Evolutionary conservation across 2,113 vertebrate species (phyloP), one percentile per base, ranked within the genome.

Genomic region (Bungarus multicinctus): DNA sequence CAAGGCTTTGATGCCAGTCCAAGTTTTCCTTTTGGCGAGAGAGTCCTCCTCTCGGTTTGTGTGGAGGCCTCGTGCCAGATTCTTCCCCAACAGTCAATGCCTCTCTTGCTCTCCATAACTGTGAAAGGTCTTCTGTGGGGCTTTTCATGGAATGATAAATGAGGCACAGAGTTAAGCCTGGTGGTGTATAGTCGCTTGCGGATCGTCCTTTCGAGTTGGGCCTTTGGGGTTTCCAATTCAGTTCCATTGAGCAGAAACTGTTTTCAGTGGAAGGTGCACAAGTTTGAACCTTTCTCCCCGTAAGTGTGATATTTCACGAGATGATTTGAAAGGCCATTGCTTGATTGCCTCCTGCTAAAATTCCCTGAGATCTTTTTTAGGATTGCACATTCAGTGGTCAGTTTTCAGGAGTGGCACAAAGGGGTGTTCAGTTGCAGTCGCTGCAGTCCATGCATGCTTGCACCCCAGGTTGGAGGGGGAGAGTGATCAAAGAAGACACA

Each of bases 141-240:
- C 45, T 58, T 47, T 20, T 20, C 14, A 20, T 47, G 9, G 43
- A 12, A 22, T 1, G 23, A 27, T 30, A 11, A 5, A 12, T 8
- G 12, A 89, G 55, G 39, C 47, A 18, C 9, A 23, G 47, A 53
- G 23, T 53, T 53, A 34, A 45, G 7, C 3, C 7, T 74, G 47
- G 30, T 1, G 0, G 47, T 10, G 2, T 2, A 2, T 22, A 30
- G 57, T 11, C 3, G 9, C 18, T 30, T 8, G 45, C 1, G 9
- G 25, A 39, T 27, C 11, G 1, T 23, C 43, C 11, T 22, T 16
- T 10, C 57, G 18, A 34, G n/a, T 54, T 7, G n/a, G 52, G 60
- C 6, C 16, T 45, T n/a, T 85, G 85, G 6, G 0, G 43, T 25
- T 2, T 50, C 45, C n/a, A 58, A 47, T 11, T 86, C 52, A 0